Percentiles rank a stretch among this genome's conserved stretches.
These are phyloP conservation scores for Formica aserva DNA, from an alignment of 2,888 invertebrate genomes.

Conservation along the genomic window DNA sequence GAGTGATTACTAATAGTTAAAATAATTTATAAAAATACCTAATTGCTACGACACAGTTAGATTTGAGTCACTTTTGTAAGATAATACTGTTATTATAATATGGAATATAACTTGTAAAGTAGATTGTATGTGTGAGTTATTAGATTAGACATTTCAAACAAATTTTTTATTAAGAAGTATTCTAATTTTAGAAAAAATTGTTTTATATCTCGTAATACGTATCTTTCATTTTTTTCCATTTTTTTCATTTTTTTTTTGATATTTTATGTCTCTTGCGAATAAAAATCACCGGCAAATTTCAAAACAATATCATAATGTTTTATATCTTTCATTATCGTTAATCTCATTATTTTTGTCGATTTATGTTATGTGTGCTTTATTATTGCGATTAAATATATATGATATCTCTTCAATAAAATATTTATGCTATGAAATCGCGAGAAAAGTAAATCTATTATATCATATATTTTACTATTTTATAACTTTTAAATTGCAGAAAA, in stretches of 20 bases:
- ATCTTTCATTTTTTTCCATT: too few species aligned
- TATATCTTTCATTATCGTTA: slow-evolving; percentile 22
- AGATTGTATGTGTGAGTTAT: neutral
- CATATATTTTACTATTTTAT: neutral
- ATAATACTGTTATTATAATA: neutral
- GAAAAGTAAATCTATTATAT: neutral
- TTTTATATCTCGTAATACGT: neutral
- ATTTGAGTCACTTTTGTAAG: slow-evolving; percentile 4
- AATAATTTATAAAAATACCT: slow-evolving; percentile 32
- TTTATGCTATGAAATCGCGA: too few species aligned
- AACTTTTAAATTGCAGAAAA: slow-evolving; percentile 25
- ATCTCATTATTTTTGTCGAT: slow-evolving; percentile 18
- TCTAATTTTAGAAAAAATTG: slow-evolving; percentile 6
- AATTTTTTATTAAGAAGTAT: slow-evolving; percentile 20
- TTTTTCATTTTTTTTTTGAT: neutral
- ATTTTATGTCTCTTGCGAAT: neutral
- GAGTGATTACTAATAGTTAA: slow-evolving; percentile 9
- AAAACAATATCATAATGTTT: slow-evolving; percentile 8
- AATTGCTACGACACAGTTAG: neutral
- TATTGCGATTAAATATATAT: slow-evolving; percentile 4
- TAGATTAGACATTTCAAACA: neutral
- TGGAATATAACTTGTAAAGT: neutral
- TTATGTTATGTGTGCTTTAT: neutral
- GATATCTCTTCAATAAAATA: too few species aligned
- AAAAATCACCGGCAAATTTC: neutral